Evolutionary conservation across 2,888 invertebrate genomes (phyloP).

Genomic region (Eupithecia insigniata): DNA sequence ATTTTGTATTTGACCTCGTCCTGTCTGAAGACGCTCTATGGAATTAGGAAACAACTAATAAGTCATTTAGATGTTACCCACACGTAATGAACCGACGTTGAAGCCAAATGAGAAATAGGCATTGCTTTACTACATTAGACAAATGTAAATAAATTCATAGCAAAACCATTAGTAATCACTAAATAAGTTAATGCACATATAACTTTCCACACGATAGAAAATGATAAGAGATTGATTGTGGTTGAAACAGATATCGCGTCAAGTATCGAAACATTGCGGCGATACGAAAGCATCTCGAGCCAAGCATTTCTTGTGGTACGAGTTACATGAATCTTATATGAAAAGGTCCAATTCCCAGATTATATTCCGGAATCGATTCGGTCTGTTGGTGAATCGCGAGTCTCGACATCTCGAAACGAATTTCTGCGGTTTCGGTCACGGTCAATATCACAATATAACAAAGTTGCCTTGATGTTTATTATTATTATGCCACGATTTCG

Average conservation of each 20-base stretch:
- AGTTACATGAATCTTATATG: neutral
- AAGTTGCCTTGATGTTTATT: slow-evolving; percentile 9
- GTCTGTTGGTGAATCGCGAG: neutral
- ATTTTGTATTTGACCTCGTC: neutral
- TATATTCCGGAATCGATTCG: slow-evolving; percentile 25
- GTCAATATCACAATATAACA: slow-evolving; percentile 20
- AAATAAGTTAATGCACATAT: too few relatives aligned
- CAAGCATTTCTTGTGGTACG: neutral
- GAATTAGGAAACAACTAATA: neutral
- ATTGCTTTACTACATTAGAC: neutral
- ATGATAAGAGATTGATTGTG: neutral
- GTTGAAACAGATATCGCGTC: neutral
- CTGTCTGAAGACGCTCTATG: neutral
- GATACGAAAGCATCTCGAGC: neutral
- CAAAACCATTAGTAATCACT: too few relatives aligned
- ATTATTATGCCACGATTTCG: slow-evolving; percentile 1
- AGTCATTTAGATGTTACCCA: neutral
- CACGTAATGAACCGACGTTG: neutral
- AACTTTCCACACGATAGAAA: too few relatives aligned
- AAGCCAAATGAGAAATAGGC: neutral
- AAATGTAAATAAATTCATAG: neutral
- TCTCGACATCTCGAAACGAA: slow-evolving; percentile 4
- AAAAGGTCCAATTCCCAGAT: slow-evolving; percentile 17
- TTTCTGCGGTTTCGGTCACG: slow-evolving; percentile 27
- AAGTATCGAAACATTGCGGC: neutral